phyloP scores from a whole-genome alignment of 2,888 invertebrate genomes.

The Dicranocentrus wangi region DNA sequence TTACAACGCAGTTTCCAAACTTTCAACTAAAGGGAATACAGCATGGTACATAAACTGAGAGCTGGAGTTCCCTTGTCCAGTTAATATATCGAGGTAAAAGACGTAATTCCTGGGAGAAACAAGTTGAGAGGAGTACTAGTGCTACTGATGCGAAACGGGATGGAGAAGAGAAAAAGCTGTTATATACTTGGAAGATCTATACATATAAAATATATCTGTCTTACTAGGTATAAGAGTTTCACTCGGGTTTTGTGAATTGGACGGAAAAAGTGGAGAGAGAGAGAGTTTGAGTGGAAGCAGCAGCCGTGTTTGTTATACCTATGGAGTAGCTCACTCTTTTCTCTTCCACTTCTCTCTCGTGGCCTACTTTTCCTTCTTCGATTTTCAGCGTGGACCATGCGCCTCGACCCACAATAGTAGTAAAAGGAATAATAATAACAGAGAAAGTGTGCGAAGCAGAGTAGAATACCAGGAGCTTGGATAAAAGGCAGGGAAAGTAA shows the following conservation, averaged over 20 bases:
- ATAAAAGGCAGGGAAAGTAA: constrained; percentile 33
- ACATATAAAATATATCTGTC: not conserved
- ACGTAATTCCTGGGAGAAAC: constrained; percentile 14
- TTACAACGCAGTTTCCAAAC: constrained; percentile 8
- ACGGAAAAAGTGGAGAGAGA: constrained; percentile 32
- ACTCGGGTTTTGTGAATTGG: constrained; percentile 28
- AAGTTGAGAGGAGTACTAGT: constrained; percentile 1
- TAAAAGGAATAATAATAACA: constrained; percentile 36
- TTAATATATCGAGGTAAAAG: constrained; percentile 6
- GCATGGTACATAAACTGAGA: no score
- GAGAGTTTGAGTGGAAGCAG: constrained; percentile 41
- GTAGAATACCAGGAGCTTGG: not conserved
- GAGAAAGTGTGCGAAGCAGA: constrained; percentile 15
- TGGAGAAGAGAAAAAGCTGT: constrained; percentile 9
- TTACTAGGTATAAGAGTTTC: not conserved
- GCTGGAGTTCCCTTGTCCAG: no score
- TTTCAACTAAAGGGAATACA: not conserved
- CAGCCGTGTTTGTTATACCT: constrained; percentile 40
- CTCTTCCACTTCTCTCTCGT: constrained; percentile 61
- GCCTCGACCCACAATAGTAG: constrained; percentile 63
- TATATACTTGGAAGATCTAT: constrained; percentile 6
- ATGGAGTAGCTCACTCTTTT: constrained; percentile 42
- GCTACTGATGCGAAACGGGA: constrained; percentile 23
- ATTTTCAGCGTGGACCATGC: constrained; percentile 72
- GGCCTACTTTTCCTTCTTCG: constrained; percentile 73